Evolutionary conservation across 2,113 vertebrate genomes (phyloP), one percentile per base, ranked within the genome.

Genomic region (Ceuthmochares aereus): DNA sequence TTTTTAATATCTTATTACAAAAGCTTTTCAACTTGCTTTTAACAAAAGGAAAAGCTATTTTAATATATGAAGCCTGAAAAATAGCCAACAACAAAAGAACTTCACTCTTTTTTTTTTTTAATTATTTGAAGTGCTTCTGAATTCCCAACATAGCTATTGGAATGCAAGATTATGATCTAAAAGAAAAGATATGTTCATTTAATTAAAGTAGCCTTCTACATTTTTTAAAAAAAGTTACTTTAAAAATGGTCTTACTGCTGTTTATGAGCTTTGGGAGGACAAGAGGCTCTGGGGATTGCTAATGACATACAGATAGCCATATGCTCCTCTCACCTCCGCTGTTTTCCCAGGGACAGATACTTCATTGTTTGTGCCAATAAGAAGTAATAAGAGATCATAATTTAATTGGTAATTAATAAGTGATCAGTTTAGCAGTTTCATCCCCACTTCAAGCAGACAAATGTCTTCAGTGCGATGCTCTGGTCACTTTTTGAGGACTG

Each of bases 221-320:
- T 72, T 64, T 63, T 5, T 55, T 23, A 15, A 0, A 25, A 55
- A 25, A 55, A 88, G 69, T 37, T 84, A 60, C 64, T 92, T 94
- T 89, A 32, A 67, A 90, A 93, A 43, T 29, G 32, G 86, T 95
- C 79, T 69, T 86, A 84, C 87, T 8, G 14, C 76, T 26, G 5
- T 93, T 96, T 96, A 96, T 93, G 90, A 96, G 94, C 80, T 97
- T 52, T 89, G 93, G 86, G 91, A 96, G 52, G 60, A 93, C 29
- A 56, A 70, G 68, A 58, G 43, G 12, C 86, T 93, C 93, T 43
- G 47, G 88, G 89, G 86, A 92, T 82, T 52, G 60, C 32, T 92
- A 93, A 92, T 67, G 84, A 86, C 76, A 63, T 72, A 30, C 86
- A 95, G 89, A 95, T 77, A 97, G 56, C 80, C 86, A 92, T 67